phyloP scores from a whole-genome alignment of 2,888 invertebrate species.

The Itoplectis maculator region DNA sequence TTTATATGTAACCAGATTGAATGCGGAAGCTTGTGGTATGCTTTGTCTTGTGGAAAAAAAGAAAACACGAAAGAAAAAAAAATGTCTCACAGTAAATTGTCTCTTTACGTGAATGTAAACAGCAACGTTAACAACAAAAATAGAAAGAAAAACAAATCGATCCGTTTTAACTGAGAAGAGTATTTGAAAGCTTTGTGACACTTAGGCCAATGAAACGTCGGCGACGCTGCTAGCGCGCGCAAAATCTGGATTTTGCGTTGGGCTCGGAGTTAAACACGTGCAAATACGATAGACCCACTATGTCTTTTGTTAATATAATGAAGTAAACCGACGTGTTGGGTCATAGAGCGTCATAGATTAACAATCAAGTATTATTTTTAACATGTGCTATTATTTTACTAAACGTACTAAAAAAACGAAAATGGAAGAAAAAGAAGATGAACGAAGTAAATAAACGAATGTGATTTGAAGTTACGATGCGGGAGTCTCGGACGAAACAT shows the following conservation, averaged over 20 bases:
- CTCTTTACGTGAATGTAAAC: constrained; percentile 47
- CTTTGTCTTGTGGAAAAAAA: constrained; percentile 60
- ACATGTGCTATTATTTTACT: constrained; percentile 68
- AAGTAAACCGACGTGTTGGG: constrained; percentile 63
- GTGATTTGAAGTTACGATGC: constrained; percentile 59
- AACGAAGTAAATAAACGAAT: constrained; percentile 36
- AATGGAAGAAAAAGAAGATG: constrained; percentile 3
- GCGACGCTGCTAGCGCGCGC: constrained; percentile 54
- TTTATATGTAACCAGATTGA: constrained; percentile 67
- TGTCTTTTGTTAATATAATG: constrained; percentile 70
- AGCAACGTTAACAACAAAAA: not conserved
- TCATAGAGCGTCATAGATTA: constrained; percentile 66
- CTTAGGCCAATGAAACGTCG: constrained; percentile 47
- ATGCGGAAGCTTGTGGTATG: constrained; percentile 69
- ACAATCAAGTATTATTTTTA: constrained; percentile 78
- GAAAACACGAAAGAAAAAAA: constrained; percentile 37
- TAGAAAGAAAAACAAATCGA: constrained; percentile 19
- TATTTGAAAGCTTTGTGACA: constrained; percentile 57
- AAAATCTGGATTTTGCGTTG: constrained; percentile 57
- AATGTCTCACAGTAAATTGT: constrained; percentile 54
- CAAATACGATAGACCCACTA: constrained; percentile 34
- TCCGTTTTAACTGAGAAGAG: constrained; percentile 54
- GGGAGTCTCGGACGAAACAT: constrained; percentile 69
- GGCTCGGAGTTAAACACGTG: constrained; percentile 46
- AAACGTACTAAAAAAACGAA: constrained; percentile 61